Evolutionary conservation across 2,888 invertebrate species (phyloP), one percentile per base, ranked within the genome.

Genomic region (Theodoxus fluviatilis): DNA sequence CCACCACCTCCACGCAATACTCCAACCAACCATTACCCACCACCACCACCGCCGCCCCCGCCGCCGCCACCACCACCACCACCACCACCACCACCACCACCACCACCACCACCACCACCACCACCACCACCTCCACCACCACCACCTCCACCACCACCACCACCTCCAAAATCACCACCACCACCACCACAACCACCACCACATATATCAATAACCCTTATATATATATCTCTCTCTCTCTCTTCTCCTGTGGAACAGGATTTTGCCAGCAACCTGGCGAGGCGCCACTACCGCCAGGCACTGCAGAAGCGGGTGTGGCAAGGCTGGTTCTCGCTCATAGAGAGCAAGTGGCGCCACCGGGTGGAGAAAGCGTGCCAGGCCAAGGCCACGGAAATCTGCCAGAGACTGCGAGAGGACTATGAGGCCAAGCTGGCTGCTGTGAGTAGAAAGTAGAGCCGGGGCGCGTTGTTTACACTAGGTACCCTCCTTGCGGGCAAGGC

Each of bases 291-390:
- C 72, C 72, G 81, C 33, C 75, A 78, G 40, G 70, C 71, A n/a
- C 71, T 86, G 33, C 72, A 72, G 4, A 74, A 78, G 70, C 83
- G 79, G 31, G 80, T 80, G 0, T 80, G 82, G 79, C 78, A 75
- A 7, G 79, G 78, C 3, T 87, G 86, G 87, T 85, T 84, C 71
- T 79, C 80, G 0, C 70, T 83, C 15, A 79, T 86, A 3, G 83
- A 83, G 71, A 76, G 74, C 6, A 80, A 80, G 57, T 86, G 86
- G 85, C 71, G 79, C 15, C 70, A 77, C 25, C 75, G 84, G 6
- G 81, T 85, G n/a, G 84, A 86, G 75, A 82, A 81, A 66, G 83
- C 84, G 0, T 86, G 86, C 75, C 85, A 87, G 76, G 75, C 78
- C 33, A 85, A 86, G 73, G 86, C 87, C 0, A 83, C 85, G 75